phyloP scores from a whole-genome alignment of 2,888 invertebrate genomes.

The Caenorhabditis doughertyi region DNA sequence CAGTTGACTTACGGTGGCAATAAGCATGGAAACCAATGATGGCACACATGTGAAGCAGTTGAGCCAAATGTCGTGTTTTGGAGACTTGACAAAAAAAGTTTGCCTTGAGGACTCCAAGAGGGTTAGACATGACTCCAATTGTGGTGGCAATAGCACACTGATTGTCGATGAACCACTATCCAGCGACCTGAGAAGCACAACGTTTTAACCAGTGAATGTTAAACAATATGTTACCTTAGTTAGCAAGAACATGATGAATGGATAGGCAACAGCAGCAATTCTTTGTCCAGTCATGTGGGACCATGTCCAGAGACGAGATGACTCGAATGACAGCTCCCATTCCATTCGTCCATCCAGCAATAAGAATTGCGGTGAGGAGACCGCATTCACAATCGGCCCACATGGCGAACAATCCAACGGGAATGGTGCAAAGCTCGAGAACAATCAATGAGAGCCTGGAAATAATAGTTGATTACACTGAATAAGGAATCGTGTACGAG shows the following conservation, averaged over 20 bases:
- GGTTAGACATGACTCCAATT: conserved; percentile 82
- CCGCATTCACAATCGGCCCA: conserved; percentile 82
- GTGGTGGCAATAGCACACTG: conserved; percentile 85
- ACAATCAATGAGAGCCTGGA: conserved; percentile 84
- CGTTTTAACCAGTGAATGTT: too few species aligned
- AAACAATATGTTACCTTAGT: conserved; percentile 82
- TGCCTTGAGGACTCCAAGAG: conserved; percentile 81
- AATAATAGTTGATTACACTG: neutral
- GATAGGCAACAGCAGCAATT: conserved; percentile 84
- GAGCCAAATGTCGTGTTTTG: conserved; percentile 75
- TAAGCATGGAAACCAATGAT: conserved; percentile 69
- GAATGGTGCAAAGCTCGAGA: conserved; percentile 84
- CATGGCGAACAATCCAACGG: conserved; percentile 84
- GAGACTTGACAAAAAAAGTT: conserved; percentile 78
- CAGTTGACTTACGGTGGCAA: conserved; percentile 63
- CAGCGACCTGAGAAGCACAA: conserved; percentile 71
- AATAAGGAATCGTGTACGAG: neutral
- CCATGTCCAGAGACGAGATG: conserved; percentile 78
- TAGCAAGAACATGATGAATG: conserved; percentile 85
- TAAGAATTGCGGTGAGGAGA: conserved; percentile 79
- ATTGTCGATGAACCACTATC: conserved; percentile 83
- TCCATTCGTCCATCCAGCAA: conserved; percentile 84
- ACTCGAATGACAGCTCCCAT: conserved; percentile 84
- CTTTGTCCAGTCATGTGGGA: conserved; percentile 83
- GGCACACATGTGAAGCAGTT: conserved; percentile 80